Base-by-base conservation (phyloP, 1,140 invertebrate genomes). In the Rhysida immarginata region DNA sequence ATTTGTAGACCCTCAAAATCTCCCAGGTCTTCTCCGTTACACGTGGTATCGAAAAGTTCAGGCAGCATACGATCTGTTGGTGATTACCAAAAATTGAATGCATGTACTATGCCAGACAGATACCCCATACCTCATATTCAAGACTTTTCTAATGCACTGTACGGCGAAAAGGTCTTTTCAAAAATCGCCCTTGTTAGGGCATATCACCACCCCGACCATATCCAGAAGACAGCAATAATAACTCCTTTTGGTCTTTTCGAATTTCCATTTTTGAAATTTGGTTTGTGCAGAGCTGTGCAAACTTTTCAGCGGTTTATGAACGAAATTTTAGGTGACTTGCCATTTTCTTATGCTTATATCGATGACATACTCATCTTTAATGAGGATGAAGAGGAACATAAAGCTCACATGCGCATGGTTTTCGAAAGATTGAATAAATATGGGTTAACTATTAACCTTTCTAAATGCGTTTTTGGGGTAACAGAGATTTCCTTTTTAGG, bases 281-380 rank as follows among this genome's bases (percentile, higher is more conserved):
- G 69, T 26, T 58, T 71, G 25, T 48, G 21, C 20, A 68, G 65
- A 54, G 65, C 66, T 13, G 58, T 61, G 14, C 61, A 66, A n/a
- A 57, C 46, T 5, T 62, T 59, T 23, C 61, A 62, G 27, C 13
- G 54, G 8, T 50, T 50, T 26, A 60, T 62, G 18, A 61, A 62
- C 24, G 26, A 57, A 43, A 51, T 62, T 14, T 29, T 29, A 1
- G n/a, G 27, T 16, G 58, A 23, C n/a, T 23, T 62, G 2, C 21
- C 24, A 14, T 56, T 56, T 51, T 23, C 16, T 45, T 55, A 45
- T 46, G 24, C 35, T 24, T 61, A 24, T 21, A 58, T 16, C 5
- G 29, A 35, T 35, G 29, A 35, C 29, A 35, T 35, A 8, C 29
- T 35, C 5, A 8, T 35, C 29, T 27, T 49, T n/a, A 50, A 21